Evolutionary conservation across 2,888 invertebrate species (phyloP).

Genomic region (Artemia sinica): DNA sequence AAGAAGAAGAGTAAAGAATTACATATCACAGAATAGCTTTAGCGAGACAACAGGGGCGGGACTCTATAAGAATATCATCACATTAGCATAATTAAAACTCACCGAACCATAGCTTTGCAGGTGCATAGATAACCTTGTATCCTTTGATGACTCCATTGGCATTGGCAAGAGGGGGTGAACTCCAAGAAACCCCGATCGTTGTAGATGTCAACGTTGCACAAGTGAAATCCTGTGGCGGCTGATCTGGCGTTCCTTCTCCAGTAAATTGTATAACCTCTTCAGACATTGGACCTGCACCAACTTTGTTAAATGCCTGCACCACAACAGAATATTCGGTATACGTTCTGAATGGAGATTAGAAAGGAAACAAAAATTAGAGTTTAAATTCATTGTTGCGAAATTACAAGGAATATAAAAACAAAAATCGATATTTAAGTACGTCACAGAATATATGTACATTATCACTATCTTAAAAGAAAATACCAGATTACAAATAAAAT

Average conservation of each 20-base stretch:
- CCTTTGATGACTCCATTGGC: conserved; percentile 90
- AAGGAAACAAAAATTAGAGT: conserved; percentile 24
- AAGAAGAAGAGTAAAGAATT: too few relatives aligned
- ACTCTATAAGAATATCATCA: too few relatives aligned
- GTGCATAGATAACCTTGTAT: conserved; percentile 81
- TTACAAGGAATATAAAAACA: not conserved
- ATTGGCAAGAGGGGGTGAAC: conserved; percentile 72
- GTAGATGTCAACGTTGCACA: conserved; percentile 85
- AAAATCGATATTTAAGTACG: not conserved
- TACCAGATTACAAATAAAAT: not conserved
- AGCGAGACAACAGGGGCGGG: too few relatives aligned
- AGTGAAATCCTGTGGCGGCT: conserved; percentile 67
- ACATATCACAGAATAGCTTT: too few relatives aligned
- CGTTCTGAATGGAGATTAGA: conserved; percentile 39
- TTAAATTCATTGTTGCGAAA: conserved; percentile 14
- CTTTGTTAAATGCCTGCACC: conserved; percentile 83
- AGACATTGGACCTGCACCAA: conserved; percentile 78
- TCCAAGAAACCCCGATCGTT: conserved; percentile 84
- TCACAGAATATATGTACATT: not conserved
- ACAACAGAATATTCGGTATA: conserved; percentile 92
- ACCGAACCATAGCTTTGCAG: conserved; percentile 82
- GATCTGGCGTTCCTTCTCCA: conserved; percentile 80
- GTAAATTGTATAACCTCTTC: conserved; percentile 77
- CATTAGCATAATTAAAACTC: conserved; percentile 33
- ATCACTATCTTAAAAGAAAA: not conserved